Base-by-base conservation (phyloP, 1,140 invertebrate genomes). In the Drosophila paulistorum region DNA sequence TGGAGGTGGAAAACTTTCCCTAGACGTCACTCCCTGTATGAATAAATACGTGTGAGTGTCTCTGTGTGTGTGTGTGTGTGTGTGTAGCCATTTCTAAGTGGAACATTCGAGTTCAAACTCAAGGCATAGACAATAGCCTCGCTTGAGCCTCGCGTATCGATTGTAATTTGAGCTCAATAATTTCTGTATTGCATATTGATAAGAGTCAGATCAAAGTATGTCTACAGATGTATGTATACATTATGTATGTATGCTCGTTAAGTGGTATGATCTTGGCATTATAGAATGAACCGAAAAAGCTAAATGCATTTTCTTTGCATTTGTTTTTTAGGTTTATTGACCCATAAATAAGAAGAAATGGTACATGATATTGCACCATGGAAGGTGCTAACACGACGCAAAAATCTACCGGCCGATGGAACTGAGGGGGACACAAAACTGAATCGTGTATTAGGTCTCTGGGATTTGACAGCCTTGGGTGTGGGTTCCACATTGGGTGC, bases 401-500 rank as follows among this genome's bases (percentile, higher is more conserved):
- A 92, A 59, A 45, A 74, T 26, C 63, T 91, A 11, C 60, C 60
- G 1, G 39, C 81, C 11, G 91, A 91, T 65, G 85, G 89, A 14
- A 66, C 7, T 7, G 89, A 91, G 55, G 75, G 81, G 0, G 90
- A 91, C 4, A 72, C 68, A 1, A 91, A 91, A 59, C 71, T 91
- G 1, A 91, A 91, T 58, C 79, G 90, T 26, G 95, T 96, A 41
- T 93, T 98, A 7, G 95, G 94, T 3, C 94, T 95, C 0, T 92
- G 96, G 48, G 96, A 97, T 92, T 93, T 97, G 7, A 97, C 96
- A 0, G 95, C 95, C 1, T 90, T 97, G 1, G 96, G 96, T 42
- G 95, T 98, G 23, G 97, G 97, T 9, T 96, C 96, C 71, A 98
- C 97, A 0, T 92, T 98, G 9, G 97, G 97, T 4, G 96, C 97